Base-by-base conservation (phyloP, 2,888 invertebrate genomes). In the Eupithecia subumbrata region DNA sequence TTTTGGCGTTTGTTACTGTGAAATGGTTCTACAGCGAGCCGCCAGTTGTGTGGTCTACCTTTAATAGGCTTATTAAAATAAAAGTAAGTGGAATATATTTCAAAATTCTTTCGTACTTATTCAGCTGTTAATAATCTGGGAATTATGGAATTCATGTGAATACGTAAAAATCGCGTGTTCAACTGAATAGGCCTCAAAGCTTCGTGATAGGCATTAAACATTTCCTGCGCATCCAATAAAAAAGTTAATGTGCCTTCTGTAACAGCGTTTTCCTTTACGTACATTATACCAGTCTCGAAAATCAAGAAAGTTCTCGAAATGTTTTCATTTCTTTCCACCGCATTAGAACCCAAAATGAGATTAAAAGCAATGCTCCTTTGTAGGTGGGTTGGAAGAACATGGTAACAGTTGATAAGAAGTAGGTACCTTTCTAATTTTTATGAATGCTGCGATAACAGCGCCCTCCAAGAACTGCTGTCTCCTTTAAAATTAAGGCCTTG, bases 41-140 rank as follows among this genome's bases (percentile, higher is more conserved):
- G n/a, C n/a, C n/a, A n/a, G n/a, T n/a, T n/a, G n/a, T n/a, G n/a
- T n/a, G n/a, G n/a, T n/a, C n/a, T n/a, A n/a, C n/a, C n/a, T n/a
- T n/a, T n/a, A n/a, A 56, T 22, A 56, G n/a, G 52, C 22, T 56
- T 56, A 22, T n/a, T 2, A 4, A 22, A n/a, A 22, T 11, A 12
- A 22, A 12, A 12, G 0, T 56, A 25, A 14, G 14, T 60, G 1
- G 14, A 60, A 60, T 67, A 67, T 40, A n/a, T 5, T 40, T 37
- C 18, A 22, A 67, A n/a, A n/a, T 67, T 40, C 37, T 67, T 67
- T 67, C 66, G n/a, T n/a, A n/a, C n/a, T 40, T 40, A 40, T 37
- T 67, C 66, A 67, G 40, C 12, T 67, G 66, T 37, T 22, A 64
- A 34, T 37, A 67, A 67, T 37, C 37, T n/a, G 34, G 40, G n/a